phyloP scores from a whole-genome alignment of 2,888 invertebrate genomes.

The Psylliodes chrysocephalus region DNA sequence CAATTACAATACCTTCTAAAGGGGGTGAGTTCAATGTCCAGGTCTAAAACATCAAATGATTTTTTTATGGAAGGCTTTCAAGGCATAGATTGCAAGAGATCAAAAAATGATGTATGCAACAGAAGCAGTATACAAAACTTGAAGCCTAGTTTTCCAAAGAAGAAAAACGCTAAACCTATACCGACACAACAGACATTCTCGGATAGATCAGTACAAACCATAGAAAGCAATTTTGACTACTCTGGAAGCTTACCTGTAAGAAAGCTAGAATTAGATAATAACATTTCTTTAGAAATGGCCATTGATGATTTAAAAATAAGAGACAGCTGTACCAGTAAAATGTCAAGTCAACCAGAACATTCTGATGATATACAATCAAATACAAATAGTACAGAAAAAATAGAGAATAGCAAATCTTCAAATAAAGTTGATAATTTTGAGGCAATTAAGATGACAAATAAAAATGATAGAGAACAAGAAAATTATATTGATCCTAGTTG shows the following conservation, averaged over 20 bases:
- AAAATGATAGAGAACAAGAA: neutral
- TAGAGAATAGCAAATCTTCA: too few species aligned
- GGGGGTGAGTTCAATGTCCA: neutral
- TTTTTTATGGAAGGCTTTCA: neutral
- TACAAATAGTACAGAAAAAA: neutral
- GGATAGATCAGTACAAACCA: slow-evolving; percentile 23
- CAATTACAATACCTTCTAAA: slow-evolving; percentile 15
- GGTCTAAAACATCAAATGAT: slow-evolving; percentile 17
- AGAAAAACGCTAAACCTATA: neutral
- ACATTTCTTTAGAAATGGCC: neutral
- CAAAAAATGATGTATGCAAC: neutral
- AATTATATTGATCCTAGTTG: neutral
- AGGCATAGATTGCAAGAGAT: neutral
- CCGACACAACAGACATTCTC: slow-evolving; percentile 2
- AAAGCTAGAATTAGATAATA: neutral
- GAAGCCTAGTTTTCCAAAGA: neutral
- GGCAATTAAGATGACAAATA: neutral
- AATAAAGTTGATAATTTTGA: neutral
- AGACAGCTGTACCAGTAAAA: neutral
- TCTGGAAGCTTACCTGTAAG: neutral
- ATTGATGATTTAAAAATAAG: neutral
- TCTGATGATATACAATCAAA: too few species aligned
- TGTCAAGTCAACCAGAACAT: neutral
- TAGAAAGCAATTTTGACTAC: neutral
- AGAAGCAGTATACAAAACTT: neutral